Base-by-base conservation (phyloP, 1,140 invertebrate species). In the Drosophila nigrodunni region DNA sequence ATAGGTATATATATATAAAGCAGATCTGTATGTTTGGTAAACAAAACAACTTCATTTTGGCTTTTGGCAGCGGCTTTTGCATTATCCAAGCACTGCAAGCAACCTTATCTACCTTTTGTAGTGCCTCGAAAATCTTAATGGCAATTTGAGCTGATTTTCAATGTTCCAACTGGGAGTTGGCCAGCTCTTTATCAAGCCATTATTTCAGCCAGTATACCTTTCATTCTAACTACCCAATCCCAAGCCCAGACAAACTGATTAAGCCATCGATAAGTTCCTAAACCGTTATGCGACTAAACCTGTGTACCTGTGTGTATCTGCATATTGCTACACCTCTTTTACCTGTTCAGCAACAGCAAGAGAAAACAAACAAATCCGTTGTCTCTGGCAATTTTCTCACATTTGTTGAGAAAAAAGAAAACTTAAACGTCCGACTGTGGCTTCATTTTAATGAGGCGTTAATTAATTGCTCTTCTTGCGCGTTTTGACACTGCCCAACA, bases 91-190 rank as follows among this genome's bases (percentile, higher is more conserved):
- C 71, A 46, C 11, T 73, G 66, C 57, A 68, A 64, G 44, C 30
- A 11, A 15, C 57, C 67, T 80, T 85, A 87, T 87, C 82, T 86
- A 87, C 82, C 68, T 77, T 77, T 55, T 47, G 30, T 58, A 52
- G 41, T 70, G 60, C 39, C 41, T 65, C 76, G 74, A 72, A 89
- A 83, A 77, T 83, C 85, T 83, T 80, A 88, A 89, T 88, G 83
- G 83, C 85, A 88, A 80, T 89, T 88, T 74, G 85, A 88, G 83
- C 80, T 88, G 83, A 88, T 88, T 88, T 87, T 88, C 83, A 92
- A 92, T 92, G 91, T 92, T 87, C 87, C 91, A 80, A 77, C 76
- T 82, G 91, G 91, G 91, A 92, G 80, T 92, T 91, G 71, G 35
- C 21, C 74, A 78, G 73, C 77, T 85, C 81, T 85, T 89, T 89